These are phyloP conservation scores for Gallinago paraguaiae DNA, from an alignment of 2,113 vertebrate species.

Conservation along the genomic window DNA sequence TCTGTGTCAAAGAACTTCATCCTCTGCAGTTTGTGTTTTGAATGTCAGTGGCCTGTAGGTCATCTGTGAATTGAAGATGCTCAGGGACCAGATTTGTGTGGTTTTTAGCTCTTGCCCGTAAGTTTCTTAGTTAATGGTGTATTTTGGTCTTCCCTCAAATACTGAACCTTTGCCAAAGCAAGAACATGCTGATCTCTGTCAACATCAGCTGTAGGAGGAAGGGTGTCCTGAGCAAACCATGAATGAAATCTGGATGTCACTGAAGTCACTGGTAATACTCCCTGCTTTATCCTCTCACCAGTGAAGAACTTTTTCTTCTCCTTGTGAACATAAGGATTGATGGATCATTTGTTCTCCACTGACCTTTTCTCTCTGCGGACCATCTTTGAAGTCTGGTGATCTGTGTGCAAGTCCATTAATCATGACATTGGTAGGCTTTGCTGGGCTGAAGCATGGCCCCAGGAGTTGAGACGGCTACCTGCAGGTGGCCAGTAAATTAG, in stretches of 20 bases:
- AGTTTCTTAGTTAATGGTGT: background rate
- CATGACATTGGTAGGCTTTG: background rate
- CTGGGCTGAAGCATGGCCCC: background rate
- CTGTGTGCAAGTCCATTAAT: background rate
- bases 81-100: background rate
- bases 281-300: background rate
- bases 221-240: rapidly evolving
- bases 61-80: background rate
- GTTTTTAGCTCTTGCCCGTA: background rate
- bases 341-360: background rate
- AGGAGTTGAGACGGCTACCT: background rate
- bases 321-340: background rate
- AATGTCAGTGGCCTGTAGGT: background rate
- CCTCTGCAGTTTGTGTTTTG: background rate
- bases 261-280: background rate
- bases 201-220: background rate
- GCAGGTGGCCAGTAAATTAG: background rate
- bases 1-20: background rate
- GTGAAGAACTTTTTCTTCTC: background rate
- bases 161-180: background rate
- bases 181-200: background rate
- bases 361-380: background rate
- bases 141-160: background rate
- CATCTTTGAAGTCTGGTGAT: background rate
- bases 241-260: background rate